Conservation (phyloP, 1,140 invertebrate genomes). For the Danaus plexippus region DNA sequence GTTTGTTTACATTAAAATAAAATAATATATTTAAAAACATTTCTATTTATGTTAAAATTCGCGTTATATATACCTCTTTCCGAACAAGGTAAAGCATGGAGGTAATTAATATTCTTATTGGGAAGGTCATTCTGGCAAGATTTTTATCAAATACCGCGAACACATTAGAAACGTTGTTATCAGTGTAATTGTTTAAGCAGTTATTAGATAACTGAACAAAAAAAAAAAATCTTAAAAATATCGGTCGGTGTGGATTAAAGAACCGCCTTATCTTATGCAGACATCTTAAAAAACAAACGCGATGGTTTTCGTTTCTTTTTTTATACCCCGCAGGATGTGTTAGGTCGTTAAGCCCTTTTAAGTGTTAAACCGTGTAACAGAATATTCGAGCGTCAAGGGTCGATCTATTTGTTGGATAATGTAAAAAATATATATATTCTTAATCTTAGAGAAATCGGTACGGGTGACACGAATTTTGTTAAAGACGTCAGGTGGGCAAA, state of each 20-base stretch:
- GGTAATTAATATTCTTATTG: too few relatives aligned
- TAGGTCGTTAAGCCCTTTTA: constrained; percentile 71
- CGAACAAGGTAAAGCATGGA: too few relatives aligned
- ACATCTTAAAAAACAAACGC: constrained; percentile 71
- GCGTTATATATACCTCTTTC: too few relatives aligned
- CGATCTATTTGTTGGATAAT: constrained; percentile 69
- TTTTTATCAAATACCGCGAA: too few relatives aligned
- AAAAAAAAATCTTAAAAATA: constrained; percentile 70
- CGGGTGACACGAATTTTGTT: constrained; percentile 67
- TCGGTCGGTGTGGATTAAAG: constrained; percentile 66
- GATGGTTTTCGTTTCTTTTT: constrained; percentile 60
- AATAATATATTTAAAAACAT: too few relatives aligned
- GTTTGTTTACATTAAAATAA: too few relatives aligned
- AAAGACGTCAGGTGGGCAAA: constrained; percentile 59
- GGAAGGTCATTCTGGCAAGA: too few relatives aligned
- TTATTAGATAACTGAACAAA: constrained; percentile 62
- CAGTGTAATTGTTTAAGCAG: not conserved
- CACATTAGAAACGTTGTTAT: too few relatives aligned
- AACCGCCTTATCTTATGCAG: constrained; percentile 66
- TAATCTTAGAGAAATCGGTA: constrained; percentile 67
- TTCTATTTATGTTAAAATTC: too few relatives aligned
- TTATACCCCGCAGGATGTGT: constrained; percentile 70
- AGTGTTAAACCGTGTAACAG: constrained; percentile 71
- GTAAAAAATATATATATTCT: constrained; percentile 42
- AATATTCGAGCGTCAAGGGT: constrained; percentile 65